These are phyloP conservation scores for Cyanistes caeruleus DNA, from an alignment of 2,113 vertebrate species.

Conservation along the genomic window DNA sequence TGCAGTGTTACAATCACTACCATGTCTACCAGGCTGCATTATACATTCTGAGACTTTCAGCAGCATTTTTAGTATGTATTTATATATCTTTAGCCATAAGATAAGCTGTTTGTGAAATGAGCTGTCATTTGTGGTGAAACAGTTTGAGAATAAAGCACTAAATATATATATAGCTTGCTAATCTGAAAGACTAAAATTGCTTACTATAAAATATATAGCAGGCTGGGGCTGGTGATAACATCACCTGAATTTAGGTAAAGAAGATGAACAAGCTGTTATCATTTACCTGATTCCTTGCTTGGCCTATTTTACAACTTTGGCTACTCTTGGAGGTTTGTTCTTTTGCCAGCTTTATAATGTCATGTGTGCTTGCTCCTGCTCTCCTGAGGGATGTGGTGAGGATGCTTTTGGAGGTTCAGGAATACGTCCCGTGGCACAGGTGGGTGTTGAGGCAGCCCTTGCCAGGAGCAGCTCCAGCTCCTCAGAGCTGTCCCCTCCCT, in stretches of 20 bases:
- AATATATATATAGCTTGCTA: constrained; percentile 54
- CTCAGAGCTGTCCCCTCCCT: not conserved
- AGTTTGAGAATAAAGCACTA: constrained; percentile 58
- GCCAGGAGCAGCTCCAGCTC: not conserved
- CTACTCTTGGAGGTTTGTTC: not conserved
- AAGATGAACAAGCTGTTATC: not conserved
- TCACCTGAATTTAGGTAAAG: constrained; percentile 22
- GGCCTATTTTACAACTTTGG: constrained; percentile 14
- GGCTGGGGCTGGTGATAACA: not conserved
- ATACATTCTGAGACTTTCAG: constrained; percentile 60
- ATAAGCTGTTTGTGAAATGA: constrained; percentile 70
- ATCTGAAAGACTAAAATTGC: constrained; percentile 38
- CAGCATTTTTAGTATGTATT: constrained; percentile 68
- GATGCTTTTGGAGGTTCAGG: not conserved
- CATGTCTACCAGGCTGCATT: constrained; percentile 62
- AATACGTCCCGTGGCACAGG: not conserved
- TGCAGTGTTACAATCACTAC: constrained; percentile 65
- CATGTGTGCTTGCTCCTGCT: not conserved
- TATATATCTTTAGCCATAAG: constrained; percentile 71
- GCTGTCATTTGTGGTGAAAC: constrained; percentile 67
- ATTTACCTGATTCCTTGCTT: not conserved
- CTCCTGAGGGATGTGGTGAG: not conserved
- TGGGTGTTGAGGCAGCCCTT: not conserved
- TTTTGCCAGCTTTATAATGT: not conserved
- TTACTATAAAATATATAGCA: not conserved